Conservation (phyloP, 2,888 invertebrate species). For the Epistrophe grossulariae region DNA sequence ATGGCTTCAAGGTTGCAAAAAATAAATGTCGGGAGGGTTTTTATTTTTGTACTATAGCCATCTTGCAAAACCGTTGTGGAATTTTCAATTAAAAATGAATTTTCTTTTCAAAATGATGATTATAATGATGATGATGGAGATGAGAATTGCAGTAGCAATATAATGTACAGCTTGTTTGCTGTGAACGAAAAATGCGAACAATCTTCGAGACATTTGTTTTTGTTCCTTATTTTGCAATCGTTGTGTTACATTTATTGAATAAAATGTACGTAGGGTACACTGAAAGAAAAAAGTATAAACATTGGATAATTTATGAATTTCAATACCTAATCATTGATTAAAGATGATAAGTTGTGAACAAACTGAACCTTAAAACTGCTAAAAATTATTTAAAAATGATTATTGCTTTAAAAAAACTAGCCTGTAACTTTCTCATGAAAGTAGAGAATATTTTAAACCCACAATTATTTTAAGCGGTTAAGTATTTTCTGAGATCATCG, state of each 20-base stretch:
- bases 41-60: neutral
- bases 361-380: too few species aligned
- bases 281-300: neutral
- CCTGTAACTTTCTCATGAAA: too few species aligned
- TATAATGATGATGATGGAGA: constrained; percentile 49
- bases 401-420: too few species aligned
- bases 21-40: constrained; percentile 20
- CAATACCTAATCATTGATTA: too few species aligned
- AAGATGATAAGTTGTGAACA: too few species aligned
- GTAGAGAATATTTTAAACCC: too few species aligned
- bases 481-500: too few species aligned
- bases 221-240: constrained; percentile 14
- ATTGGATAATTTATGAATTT: too few species aligned
- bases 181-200: constrained; percentile 26
- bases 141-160: constrained; percentile 51
- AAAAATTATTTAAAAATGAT: too few species aligned
- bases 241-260: constrained; percentile 56
- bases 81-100: constrained; percentile 75
- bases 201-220: constrained; percentile 50
- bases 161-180: constrained; percentile 1
- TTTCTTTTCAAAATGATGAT: constrained; percentile 60
- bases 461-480: too few species aligned
- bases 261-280: constrained; percentile 22
- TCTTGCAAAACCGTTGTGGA: constrained; percentile 58
- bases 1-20: constrained; percentile 61